Base-by-base conservation (phyloP, 2,113 vertebrate genomes). In the Lepidothrix coronata region DNA sequence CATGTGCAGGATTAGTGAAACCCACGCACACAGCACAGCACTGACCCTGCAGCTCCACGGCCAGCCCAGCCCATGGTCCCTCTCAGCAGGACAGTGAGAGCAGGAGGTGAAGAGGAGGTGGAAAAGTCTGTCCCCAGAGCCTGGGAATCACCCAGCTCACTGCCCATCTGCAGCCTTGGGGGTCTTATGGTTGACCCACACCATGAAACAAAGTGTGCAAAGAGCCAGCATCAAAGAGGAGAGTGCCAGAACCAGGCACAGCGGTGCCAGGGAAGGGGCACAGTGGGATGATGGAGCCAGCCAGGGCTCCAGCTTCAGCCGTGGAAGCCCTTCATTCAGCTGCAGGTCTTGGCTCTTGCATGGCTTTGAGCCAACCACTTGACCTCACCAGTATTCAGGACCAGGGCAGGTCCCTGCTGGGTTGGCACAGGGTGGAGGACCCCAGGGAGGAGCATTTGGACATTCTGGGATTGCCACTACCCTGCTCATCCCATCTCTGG, bases 21-120 rank as follows among this genome's bases (percentile, higher is more conserved):
- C 55, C 43, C 22, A 25, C 63, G 2, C 37, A 8, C 3, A 3
- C 3, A 4, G 35, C 9, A 30, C 18, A 30, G 59, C 0, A 0
- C 62, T 41, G 75, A 59, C 5, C 89, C 46, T 14, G 39, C 61
- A 49, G 75, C 62, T 52, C 55, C 66, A 6, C 0, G 21, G 78
- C 27, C 81, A 23, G 52, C 52, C 14, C 61, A 73, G 55, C 23
- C 44, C 17, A 0, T 5, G 46, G 52, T 9, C 11, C n/a, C 58
- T 54, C 31, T 13, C 49, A 20, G 84, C n/a, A 11, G 46, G 46
- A 5, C 30, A 4, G 28, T 0, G 0, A 6, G 25, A n/a, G 46
- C 5, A 77, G n/a, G 39, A 65, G 75, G 37, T n/a, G n/a, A n/a
- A n/a, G 44, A 85, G 61, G 67, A 33, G 67, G 58, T 65, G 57